These are phyloP conservation scores for Eurytoma californica DNA, from an alignment of 2,888 invertebrate genomes.

Conservation along the genomic window DNA sequence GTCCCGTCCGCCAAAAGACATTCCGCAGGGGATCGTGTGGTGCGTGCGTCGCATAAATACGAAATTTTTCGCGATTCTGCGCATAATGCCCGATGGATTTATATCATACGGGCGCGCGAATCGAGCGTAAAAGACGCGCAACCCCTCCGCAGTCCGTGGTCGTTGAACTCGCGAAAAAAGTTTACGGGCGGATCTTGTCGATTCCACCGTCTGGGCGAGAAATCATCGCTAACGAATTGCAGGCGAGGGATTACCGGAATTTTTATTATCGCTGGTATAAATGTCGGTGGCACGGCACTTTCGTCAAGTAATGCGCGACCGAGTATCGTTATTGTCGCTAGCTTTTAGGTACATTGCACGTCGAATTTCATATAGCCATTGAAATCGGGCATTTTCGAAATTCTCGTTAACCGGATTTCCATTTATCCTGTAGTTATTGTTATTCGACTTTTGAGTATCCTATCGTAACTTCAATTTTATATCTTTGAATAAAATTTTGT, in stretches of 20 bases:
- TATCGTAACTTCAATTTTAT: too few relatives aligned
- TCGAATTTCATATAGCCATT: not conserved
- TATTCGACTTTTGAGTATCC: too few relatives aligned
- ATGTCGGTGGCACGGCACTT: not conserved
- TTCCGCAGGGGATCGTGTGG: not conserved
- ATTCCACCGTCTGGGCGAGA: too few relatives aligned
- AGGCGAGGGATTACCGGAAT: not conserved
- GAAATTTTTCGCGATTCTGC: constrained; percentile 14
- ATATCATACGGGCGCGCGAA: constrained; percentile 58
- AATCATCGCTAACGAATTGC: constrained; percentile 16
- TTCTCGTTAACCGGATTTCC: too few relatives aligned
- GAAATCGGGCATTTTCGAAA: not conserved
- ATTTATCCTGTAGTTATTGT: too few relatives aligned
- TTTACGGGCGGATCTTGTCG: constrained; percentile 15
- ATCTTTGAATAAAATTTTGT: too few relatives aligned
- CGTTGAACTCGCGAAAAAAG: constrained; percentile 58
- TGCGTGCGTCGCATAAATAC: constrained; percentile 17
- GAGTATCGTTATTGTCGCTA: not conserved
- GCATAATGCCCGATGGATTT: constrained; percentile 45
- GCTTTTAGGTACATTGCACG: constrained; percentile 5
- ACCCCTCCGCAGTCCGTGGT: constrained; percentile 54
- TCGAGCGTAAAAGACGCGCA: constrained; percentile 64
- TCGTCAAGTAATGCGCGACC: too few relatives aligned
- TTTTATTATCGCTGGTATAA: not conserved
- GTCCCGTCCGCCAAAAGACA: not conserved